Evolutionary conservation across 2,888 invertebrate species (phyloP).

Genomic region (Heliothis peltigera): DNA sequence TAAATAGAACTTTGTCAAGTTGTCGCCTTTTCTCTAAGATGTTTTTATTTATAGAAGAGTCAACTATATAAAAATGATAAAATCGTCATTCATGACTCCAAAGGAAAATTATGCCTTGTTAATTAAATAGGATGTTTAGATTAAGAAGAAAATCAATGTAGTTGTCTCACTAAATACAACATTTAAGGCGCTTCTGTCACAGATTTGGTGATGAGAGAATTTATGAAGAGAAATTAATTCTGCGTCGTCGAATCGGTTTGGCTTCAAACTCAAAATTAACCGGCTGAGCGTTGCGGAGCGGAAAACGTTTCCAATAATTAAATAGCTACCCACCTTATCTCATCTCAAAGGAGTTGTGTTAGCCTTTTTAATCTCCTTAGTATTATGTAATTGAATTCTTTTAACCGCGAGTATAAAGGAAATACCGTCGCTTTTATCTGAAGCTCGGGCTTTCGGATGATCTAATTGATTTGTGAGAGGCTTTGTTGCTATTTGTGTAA

Average conservation of each 20-base stretch:
- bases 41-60: slow-evolving; percentile 21
- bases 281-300: slow-evolving; percentile 63
- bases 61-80: not conserved
- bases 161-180: slow-evolving; percentile 35
- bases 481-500: slow-evolving; percentile 74
- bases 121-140: not conserved
- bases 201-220: slow-evolving; percentile 62
- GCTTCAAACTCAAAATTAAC: slow-evolving; percentile 70
- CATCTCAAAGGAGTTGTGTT: slow-evolving; percentile 84
- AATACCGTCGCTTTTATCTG: slow-evolving; percentile 83
- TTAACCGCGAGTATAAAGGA: slow-evolving; percentile 85
- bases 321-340: slow-evolving; percentile 79
- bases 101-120: not conserved
- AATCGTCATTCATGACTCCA: not conserved
- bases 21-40: slow-evolving; percentile 14
- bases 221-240: slow-evolving; percentile 67
- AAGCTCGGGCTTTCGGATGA: slow-evolving; percentile 79
- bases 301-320: slow-evolving; percentile 79
- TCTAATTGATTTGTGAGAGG: slow-evolving; percentile 80
- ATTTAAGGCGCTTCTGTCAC: slow-evolving; percentile 44
- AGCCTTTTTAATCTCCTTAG: slow-evolving; percentile 86
- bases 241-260: slow-evolving; percentile 62
- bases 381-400: slow-evolving; percentile 88
- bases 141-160: no score
- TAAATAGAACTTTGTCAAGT: slow-evolving; percentile 49